Conservation (phyloP, 2,797 vertebrate genomes). For the Dermochelys coriacea region DNA sequence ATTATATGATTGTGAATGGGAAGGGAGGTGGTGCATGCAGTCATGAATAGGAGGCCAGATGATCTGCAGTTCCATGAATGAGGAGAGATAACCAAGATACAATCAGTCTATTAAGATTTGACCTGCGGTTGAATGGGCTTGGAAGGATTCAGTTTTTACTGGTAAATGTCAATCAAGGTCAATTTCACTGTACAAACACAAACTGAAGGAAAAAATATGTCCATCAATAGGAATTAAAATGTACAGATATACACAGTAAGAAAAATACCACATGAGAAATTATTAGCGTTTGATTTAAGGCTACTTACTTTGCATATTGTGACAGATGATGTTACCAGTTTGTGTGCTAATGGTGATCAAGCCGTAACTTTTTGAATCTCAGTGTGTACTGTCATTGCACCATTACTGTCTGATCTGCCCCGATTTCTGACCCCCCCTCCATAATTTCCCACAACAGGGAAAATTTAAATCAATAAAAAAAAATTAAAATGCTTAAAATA, state of each 20-base stretch:
- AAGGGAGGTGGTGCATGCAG: background rate
- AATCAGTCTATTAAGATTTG: background rate
- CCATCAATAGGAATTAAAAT: background rate
- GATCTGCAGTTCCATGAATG: background rate
- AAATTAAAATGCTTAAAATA: background rate
- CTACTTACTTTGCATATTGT: background rate
- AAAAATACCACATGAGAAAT: background rate
- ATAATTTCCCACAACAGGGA: background rate
- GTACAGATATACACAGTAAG: background rate
- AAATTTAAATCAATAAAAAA: background rate
- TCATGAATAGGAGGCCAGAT: background rate
- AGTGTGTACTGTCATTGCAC: background rate
- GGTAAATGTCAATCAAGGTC: background rate
- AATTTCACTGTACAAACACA: background rate
- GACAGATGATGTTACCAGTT: background rate
- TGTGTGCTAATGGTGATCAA: background rate
- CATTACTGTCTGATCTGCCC: background rate
- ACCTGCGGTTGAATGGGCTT: background rate
- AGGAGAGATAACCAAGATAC: background rate
- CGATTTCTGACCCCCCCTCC: background rate
- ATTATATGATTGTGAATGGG: fast-evolving
- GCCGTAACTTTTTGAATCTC: background rate
- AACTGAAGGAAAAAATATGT: background rate
- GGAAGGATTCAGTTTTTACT: background rate
- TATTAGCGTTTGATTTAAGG: background rate